phyloP scores from a whole-genome alignment of 2,113 vertebrate genomes.

The Tretioscincus oriximinensis region DNA sequence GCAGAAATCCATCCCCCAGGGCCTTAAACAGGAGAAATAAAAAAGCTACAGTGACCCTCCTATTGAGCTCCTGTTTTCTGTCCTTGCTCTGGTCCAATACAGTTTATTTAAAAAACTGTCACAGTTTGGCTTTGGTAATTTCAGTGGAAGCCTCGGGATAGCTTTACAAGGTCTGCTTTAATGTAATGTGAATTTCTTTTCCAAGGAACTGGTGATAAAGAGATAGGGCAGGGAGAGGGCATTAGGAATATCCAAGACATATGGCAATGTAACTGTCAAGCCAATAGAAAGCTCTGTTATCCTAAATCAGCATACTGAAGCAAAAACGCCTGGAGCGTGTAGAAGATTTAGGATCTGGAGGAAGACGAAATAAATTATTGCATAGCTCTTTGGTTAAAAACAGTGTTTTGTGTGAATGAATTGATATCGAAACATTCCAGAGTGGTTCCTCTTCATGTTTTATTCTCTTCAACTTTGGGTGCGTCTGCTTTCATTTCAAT shows the following conservation, averaged over 20 bases:
- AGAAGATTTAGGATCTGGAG: slow-evolving; percentile 31
- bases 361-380: slow-evolving; percentile 47
- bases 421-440: slow-evolving; percentile 39
- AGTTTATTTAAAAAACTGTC: slow-evolving; percentile 43
- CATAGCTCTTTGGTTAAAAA: slow-evolving; percentile 34
- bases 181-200: slow-evolving; percentile 42
- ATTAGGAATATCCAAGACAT: slow-evolving; percentile 47
- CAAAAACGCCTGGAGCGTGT: slow-evolving; percentile 25
- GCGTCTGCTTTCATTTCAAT: neutral
- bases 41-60: neutral
- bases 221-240: slow-evolving; percentile 3
- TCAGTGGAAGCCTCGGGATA: slow-evolving; percentile 45
- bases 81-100: neutral
- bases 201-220: slow-evolving; percentile 28
- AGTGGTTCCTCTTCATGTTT: slow-evolving; percentile 14
- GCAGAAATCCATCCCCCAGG: slow-evolving; percentile 4
- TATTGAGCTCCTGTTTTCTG: slow-evolving; percentile 8
- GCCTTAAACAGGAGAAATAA: neutral
- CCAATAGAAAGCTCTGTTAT: slow-evolving; percentile 35
- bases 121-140: slow-evolving; percentile 45
- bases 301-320: neutral
- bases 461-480: neutral
- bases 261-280: slow-evolving; percentile 39
- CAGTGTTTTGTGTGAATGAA: slow-evolving; percentile 30
- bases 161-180: slow-evolving; percentile 39